Conservation (phyloP, 2,113 vertebrate species). For the Hemibagrus wyckioides region DNA sequence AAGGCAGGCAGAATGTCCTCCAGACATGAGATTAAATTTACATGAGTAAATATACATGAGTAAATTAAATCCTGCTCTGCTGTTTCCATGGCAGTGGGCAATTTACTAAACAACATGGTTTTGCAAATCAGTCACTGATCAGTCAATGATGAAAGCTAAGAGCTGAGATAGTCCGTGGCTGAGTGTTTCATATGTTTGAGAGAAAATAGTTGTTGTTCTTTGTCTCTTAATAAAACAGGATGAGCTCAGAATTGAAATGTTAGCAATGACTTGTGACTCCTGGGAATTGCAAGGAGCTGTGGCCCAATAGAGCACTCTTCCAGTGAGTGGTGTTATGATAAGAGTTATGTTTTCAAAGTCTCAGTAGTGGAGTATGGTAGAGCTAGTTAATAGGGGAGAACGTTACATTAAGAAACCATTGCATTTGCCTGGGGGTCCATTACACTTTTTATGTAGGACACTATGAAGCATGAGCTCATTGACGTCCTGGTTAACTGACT, state of each 20-base stretch:
- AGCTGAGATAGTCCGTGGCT: not conserved
- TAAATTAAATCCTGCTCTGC: not conserved
- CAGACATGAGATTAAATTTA: not conserved
- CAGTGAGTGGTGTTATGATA: not conserved
- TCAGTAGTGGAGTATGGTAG: not conserved
- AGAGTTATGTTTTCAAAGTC: not conserved
- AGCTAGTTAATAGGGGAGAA: not conserved
- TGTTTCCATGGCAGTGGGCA: not conserved
- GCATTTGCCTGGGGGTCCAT: not conserved
- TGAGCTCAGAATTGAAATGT: not conserved
- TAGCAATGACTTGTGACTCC: not conserved
- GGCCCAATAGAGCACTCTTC: not conserved
- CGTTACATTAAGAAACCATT: not conserved
- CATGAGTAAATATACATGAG: no score
- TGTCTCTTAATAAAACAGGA: not conserved
- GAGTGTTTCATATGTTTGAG: not conserved
- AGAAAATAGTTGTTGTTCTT: not conserved
- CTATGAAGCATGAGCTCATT: not conserved
- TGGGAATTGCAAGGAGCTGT: not conserved
- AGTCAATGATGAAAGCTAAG: not conserved
- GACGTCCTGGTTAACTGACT: not conserved
- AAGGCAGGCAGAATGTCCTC: not conserved
- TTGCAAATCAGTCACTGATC: not conserved
- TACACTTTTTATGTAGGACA: not conserved
- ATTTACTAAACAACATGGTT: conserved; percentile 3